A percentile compares a stretch with the other conserved stretches of the same genome.
These are phyloP conservation scores for Trachelus iudaicus DNA, from an alignment of 2,888 invertebrate species.

Conservation along the genomic window DNA sequence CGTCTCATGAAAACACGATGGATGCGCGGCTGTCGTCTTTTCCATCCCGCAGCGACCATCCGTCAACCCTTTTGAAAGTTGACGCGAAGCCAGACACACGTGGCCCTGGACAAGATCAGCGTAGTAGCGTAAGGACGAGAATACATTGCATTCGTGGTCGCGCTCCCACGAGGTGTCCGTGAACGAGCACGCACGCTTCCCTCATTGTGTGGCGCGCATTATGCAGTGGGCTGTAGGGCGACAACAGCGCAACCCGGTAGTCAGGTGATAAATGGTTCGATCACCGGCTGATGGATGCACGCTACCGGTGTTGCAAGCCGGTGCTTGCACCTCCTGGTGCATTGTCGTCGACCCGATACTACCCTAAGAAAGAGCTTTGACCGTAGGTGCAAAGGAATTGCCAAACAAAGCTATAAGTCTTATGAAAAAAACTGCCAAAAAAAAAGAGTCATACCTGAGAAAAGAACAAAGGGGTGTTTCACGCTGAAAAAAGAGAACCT, in stretches of 20 bases:
- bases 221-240: slow-evolving; percentile 33
- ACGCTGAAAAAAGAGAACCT: not conserved
- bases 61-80: slow-evolving; percentile 60
- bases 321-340: not conserved
- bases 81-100: slow-evolving; percentile 43
- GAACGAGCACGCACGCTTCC: slow-evolving; percentile 14
- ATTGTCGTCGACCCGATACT: not conserved
- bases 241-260: slow-evolving; percentile 32
- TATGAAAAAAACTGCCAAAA: not conserved
- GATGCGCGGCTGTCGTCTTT: slow-evolving; percentile 55
- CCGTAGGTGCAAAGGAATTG: not conserved
- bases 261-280: slow-evolving; percentile 48
- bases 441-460: not conserved
- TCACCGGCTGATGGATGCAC: slow-evolving; percentile 43
- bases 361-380: not conserved
- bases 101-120: slow-evolving; percentile 7
- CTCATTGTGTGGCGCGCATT: slow-evolving; percentile 34
- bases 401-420: not conserved
- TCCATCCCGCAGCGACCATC: slow-evolving; percentile 61
- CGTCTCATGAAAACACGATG: slow-evolving; percentile 50
- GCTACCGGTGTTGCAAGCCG: slow-evolving; percentile 24
- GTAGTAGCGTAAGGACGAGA: not conserved
- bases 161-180: slow-evolving; percentile 12
- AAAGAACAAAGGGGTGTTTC: not conserved
- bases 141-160: not conserved